A percentile compares a stretch with the other conserved stretches of the same genome.
Conservation (phyloP, 64 coral and sea anemone genomes). For the Actinia equina region DNA sequence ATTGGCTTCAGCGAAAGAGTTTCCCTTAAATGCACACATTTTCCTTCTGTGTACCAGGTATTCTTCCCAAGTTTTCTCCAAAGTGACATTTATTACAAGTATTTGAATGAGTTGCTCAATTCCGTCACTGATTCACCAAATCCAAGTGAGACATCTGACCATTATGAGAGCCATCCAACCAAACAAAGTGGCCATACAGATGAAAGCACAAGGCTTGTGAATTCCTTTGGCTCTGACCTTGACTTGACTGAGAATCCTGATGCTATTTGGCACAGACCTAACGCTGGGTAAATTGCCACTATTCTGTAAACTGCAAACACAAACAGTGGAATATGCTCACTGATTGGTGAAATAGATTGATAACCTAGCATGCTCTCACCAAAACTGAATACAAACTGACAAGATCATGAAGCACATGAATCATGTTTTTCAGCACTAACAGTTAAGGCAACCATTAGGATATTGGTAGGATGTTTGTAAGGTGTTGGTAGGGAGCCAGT, state of each 20-base stretch:
- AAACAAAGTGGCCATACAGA: not conserved
- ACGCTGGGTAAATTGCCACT: constrained; percentile 55
- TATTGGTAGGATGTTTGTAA: no score
- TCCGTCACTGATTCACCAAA: constrained; percentile 56
- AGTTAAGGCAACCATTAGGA: no score
- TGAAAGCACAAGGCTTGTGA: constrained; percentile 65
- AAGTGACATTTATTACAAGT: constrained; percentile 87
- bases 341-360: no score
- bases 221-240: constrained; percentile 70
- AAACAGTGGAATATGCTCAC: no score
- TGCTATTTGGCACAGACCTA: constrained; percentile 95
- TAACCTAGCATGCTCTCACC: no score
- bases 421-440: no score
- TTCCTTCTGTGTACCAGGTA: constrained; percentile 46
- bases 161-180: not conserved
- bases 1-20: no score
- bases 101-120: constrained; percentile 82
- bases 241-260: constrained; percentile 88
- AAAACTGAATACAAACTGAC: no score
- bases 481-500: no score
- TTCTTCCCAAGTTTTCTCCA: constrained; percentile 94
- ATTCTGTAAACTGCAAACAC: no score
- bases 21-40: no score
- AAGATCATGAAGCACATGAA: no score
- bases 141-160: constrained; percentile 1